Evolutionary conservation across 2,113 vertebrate species (phyloP).

Genomic region (Chionis minor): DNA sequence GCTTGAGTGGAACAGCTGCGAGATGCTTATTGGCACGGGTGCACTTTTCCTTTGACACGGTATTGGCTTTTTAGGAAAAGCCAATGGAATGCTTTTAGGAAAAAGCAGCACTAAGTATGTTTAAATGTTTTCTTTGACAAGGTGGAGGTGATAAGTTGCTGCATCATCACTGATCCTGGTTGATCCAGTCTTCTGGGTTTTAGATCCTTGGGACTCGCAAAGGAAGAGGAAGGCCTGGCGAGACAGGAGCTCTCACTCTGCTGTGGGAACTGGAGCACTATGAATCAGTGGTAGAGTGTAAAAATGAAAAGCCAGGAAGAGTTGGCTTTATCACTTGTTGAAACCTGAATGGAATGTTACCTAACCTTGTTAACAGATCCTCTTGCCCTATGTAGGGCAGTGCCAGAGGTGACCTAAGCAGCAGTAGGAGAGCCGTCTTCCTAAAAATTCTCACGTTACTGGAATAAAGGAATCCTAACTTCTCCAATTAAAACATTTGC

Average conservation of each 20-base stretch:
- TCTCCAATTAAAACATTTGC: neutral
- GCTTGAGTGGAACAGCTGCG: neutral
- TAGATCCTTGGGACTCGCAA: neutral
- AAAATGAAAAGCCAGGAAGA: neutral
- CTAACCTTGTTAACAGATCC: neutral
- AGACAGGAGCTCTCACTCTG: fast-evolving
- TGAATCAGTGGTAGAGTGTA: neutral
- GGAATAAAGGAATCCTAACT: neutral
- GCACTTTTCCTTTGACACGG: neutral
- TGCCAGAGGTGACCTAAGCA: neutral
- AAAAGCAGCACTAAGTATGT: neutral
- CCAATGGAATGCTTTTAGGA: too few relatives aligned
- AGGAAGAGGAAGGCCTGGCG: neutral
- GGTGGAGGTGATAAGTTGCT: neutral
- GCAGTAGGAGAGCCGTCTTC: neutral
- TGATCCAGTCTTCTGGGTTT: neutral
- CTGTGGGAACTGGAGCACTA: neutral
- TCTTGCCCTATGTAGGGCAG: neutral
- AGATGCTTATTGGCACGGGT: fast-evolving
- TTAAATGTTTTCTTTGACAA: neutral
- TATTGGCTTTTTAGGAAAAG: neutral
- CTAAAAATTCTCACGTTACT: neutral
- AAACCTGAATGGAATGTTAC: slow-evolving; percentile 36
- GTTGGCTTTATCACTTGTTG: neutral
- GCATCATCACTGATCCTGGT: neutral